phyloP scores from a whole-genome alignment of 2,113 vertebrate species.

The Notiomystis cincta region DNA sequence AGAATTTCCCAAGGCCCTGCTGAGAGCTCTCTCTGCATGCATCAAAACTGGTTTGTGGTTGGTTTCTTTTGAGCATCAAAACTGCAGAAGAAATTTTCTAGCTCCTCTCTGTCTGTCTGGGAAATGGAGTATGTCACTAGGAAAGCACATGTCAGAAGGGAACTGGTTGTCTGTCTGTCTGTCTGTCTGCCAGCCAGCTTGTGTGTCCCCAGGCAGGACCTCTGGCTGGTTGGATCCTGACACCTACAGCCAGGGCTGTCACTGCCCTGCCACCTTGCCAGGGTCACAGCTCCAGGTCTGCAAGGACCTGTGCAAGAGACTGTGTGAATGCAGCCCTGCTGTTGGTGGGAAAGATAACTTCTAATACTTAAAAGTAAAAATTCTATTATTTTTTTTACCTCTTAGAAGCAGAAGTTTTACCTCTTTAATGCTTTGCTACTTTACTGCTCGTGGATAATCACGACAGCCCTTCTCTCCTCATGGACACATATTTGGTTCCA shows the following conservation, averaged over 20 bases:
- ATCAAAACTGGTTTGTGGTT: background rate
- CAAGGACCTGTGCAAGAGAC: background rate
- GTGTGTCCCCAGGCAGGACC: background rate
- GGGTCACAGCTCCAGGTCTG: background rate
- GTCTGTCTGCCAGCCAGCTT: background rate
- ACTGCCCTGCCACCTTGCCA: too few relatives aligned
- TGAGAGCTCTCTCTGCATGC: background rate
- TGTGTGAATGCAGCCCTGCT: background rate
- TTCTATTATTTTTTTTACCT: background rate
- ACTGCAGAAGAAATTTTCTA: background rate
- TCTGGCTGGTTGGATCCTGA: rapidly evolving
- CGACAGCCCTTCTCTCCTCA: background rate
- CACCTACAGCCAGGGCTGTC: background rate
- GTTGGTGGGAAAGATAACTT: background rate
- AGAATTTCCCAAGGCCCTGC: background rate
- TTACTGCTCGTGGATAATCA: background rate
- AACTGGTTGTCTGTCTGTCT: background rate
- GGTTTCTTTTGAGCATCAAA: background rate
- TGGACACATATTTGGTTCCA: background rate
- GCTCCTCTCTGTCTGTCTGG: background rate
- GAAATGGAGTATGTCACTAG: background rate
- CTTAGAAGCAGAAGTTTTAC: background rate
- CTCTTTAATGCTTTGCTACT: background rate
- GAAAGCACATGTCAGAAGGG: background rate
- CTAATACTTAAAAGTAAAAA: background rate